Evolutionary conservation across 23 tunicate genomes (phyloP).

Genomic region (Oikopleura dioica): DNA sequence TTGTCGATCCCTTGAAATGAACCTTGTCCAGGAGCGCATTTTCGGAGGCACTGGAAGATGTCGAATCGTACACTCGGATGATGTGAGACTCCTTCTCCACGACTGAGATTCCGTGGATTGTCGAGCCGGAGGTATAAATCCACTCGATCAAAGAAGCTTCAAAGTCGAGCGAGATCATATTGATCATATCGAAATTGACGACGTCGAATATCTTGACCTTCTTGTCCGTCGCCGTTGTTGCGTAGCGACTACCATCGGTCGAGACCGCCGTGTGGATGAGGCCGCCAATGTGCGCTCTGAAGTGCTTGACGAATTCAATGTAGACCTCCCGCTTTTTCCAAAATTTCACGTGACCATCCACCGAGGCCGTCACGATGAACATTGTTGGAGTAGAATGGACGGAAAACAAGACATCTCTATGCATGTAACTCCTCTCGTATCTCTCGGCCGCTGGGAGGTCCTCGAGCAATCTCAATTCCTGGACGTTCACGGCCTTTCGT

Average conservation of each 20-base stretch:
- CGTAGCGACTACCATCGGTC: background rate
- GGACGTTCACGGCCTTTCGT: background rate
- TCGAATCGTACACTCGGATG: conserved; percentile 43
- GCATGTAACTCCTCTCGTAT: conserved; percentile 76
- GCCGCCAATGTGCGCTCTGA: conserved; percentile 61
- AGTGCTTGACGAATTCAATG: conserved; percentile 77
- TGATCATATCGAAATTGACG: conserved; percentile 90
- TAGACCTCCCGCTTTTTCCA: conserved; percentile 62
- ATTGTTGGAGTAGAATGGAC: conserved; percentile 34
- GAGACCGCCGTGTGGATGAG: conserved; percentile 38
- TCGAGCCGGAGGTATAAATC: conserved; percentile 47
- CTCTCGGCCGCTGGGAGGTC: conserved; percentile 40
- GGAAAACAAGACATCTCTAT: conserved; percentile 37
- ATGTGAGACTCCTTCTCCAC: conserved; percentile 22
- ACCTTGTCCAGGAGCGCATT: conserved; percentile 20
- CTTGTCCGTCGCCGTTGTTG: background rate
- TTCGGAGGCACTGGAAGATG: conserved; percentile 19
- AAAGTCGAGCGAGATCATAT: conserved; percentile 55
- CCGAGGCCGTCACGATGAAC: conserved; percentile 43
- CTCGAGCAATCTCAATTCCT: conserved; percentile 14
- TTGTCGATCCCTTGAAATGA: conserved; percentile 19
- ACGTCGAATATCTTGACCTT: conserved; percentile 46
- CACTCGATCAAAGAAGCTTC: conserved; percentile 19
- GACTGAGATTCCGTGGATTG: conserved; percentile 31
- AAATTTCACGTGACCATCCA: conserved; percentile 74